phyloP scores from a whole-genome alignment of 2,797 vertebrate species.

The Limosa lapponica region DNA sequence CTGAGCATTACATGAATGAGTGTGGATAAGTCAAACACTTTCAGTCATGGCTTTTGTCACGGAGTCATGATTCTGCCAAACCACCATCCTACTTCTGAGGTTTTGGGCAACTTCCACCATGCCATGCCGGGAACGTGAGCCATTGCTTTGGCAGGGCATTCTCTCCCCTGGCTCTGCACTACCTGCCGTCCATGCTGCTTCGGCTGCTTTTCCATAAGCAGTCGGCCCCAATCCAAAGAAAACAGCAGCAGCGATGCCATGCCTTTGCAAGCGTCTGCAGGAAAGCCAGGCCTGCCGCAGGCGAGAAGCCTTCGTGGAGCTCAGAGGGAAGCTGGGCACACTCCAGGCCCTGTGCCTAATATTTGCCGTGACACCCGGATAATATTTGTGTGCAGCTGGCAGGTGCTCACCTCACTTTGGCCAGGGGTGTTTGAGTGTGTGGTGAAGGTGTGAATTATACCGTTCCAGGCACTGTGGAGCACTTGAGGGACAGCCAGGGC shows the following conservation, averaged over 20 bases:
- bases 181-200: not conserved
- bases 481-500: not conserved
- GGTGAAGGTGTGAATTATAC: slow-evolving; percentile 25
- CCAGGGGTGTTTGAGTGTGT: not conserved
- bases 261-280: not conserved
- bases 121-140: not conserved
- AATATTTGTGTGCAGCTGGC: not conserved
- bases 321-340: not conserved
- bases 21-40: not conserved
- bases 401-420: not conserved
- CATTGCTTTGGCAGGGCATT: not conserved
- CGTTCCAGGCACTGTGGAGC: not conserved
- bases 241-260: not conserved
- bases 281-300: not conserved
- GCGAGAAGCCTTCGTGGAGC: not conserved
- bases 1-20: not conserved
- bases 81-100: not conserved
- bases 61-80: slow-evolving; percentile 44
- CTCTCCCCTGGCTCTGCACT: not conserved
- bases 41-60: slow-evolving; percentile 44
- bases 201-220: slow-evolving; percentile 3
- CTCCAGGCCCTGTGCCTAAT: slow-evolving; percentile 1
- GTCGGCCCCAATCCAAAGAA: not conserved
- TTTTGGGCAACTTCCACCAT: not conserved
- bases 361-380: not conserved